Percentiles rank a stretch among this genome's conserved stretches.
Evolutionary conservation across 2,113 vertebrate genomes (phyloP).

Genomic region (Sakesphorus luctuosus): DNA sequence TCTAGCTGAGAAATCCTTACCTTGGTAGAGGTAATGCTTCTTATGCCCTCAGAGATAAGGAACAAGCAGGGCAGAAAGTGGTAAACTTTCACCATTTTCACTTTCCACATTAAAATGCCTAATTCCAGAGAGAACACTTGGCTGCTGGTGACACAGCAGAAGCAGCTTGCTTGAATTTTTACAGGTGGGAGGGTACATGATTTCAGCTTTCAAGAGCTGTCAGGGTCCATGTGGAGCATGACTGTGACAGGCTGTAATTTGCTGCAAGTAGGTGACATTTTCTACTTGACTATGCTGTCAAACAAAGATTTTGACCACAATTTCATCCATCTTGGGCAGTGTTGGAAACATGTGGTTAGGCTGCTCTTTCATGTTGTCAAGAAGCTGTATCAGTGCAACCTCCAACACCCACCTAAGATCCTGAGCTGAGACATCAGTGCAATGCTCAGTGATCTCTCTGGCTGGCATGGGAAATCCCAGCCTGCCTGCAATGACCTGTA

Average conservation of each 20-base stretch:
- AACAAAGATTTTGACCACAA: not conserved
- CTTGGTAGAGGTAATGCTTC: not conserved
- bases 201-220: not conserved
- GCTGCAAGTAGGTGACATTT: not conserved
- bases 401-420: not conserved
- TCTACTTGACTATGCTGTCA: not conserved
- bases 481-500: not conserved
- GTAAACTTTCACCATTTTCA: not conserved
- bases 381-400: not conserved
- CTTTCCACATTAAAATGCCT: not conserved
- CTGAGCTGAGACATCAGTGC: not conserved
- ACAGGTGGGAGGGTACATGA: not conserved
- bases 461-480: not conserved
- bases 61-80: not conserved
- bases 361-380: accelerated
- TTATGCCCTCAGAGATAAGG: not conserved
- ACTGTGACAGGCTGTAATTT: not conserved
- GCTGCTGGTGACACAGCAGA: not conserved
- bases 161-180: not conserved
- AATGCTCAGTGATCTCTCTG: accelerated
- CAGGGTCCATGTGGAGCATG: not conserved
- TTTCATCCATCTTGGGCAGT: not conserved
- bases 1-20: not conserved
- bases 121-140: not conserved
- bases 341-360: not conserved